A percentile compares a stretch with the other conserved stretches of the same genome.
Evolutionary conservation across 2,888 invertebrate species (phyloP).

Genomic region (Vandiemenella viatica): DNA sequence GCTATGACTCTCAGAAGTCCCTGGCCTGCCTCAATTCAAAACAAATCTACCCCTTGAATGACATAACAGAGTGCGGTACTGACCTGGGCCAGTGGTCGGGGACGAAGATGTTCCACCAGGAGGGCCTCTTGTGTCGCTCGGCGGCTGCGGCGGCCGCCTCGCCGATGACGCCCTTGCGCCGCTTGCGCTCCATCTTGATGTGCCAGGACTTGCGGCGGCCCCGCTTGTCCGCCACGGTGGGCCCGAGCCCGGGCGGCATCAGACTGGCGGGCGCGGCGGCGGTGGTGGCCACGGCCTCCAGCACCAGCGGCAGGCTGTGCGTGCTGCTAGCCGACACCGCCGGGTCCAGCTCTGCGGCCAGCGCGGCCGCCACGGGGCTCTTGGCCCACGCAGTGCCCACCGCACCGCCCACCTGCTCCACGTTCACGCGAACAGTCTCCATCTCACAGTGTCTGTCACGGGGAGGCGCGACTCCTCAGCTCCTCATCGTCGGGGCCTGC

Average conservation of each 20-base stretch:
- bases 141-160: slow-evolving; percentile 23
- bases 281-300: background rate
- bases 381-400: background rate
- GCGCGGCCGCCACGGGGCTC: background rate
- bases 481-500: too few relatives aligned
- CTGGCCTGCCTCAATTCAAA: too few relatives aligned
- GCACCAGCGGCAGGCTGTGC: slow-evolving; percentile 14
- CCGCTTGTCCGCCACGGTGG: slow-evolving; percentile 30
- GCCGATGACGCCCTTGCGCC: slow-evolving; percentile 31
- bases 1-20: too few relatives aligned
- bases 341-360: slow-evolving; percentile 3
- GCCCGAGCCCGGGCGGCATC: slow-evolving; percentile 20
- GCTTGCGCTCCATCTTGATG: slow-evolving; percentile 25
- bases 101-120: slow-evolving; percentile 82
- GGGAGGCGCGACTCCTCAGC: too few relatives aligned
- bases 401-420: background rate
- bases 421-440: slow-evolving; percentile 4
- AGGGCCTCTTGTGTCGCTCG: slow-evolving; percentile 56
- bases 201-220: slow-evolving; percentile 50
- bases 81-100: slow-evolving; percentile 36
- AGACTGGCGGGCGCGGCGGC: slow-evolving; percentile 14
- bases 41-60: too few relatives aligned
- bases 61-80: too few relatives aligned
- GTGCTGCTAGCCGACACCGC: slow-evolving; percentile 2
- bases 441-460: too few relatives aligned